Conservation (phyloP, 2,797 vertebrate genomes). For the Rhadinocentrus ornatus region DNA sequence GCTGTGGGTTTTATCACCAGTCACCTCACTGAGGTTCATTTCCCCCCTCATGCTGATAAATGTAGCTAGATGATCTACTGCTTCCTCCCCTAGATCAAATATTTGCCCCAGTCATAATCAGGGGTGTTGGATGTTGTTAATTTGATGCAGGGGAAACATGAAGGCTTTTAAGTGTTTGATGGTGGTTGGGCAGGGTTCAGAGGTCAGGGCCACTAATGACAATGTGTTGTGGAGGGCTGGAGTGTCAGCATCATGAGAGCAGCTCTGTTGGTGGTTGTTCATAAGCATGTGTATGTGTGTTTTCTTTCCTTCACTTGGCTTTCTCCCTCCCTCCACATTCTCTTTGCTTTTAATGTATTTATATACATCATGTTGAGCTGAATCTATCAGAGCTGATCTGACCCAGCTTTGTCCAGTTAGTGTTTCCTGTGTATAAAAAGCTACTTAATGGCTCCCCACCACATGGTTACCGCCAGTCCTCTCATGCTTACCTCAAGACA, state of each 20-base stretch:
- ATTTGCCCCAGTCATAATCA: slow-evolving; percentile 73
- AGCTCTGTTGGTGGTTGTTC: slow-evolving; percentile 69
- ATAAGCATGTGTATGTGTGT: slow-evolving; percentile 21
- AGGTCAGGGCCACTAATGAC: slow-evolving; percentile 79
- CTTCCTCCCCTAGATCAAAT: slow-evolving; percentile 80
- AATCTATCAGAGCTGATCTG: slow-evolving; percentile 65
- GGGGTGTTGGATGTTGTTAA: slow-evolving; percentile 77
- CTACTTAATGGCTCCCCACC: slow-evolving; percentile 69
- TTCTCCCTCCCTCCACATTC: slow-evolving; percentile 12
- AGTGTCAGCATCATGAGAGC: slow-evolving; percentile 58
- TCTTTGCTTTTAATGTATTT: slow-evolving; percentile 57
- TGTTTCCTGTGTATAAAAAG: slow-evolving; percentile 76
- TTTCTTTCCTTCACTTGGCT: not conserved
- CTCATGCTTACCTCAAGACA: slow-evolving; percentile 32
- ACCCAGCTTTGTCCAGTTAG: slow-evolving; percentile 75
- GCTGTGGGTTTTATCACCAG: slow-evolving; percentile 68
- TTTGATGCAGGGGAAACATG: slow-evolving; percentile 75
- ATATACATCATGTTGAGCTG: slow-evolving; percentile 65
- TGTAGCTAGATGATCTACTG: slow-evolving; percentile 75
- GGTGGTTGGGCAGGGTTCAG: slow-evolving; percentile 75
- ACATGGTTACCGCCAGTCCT: slow-evolving; percentile 63
- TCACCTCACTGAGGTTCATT: slow-evolving; percentile 71
- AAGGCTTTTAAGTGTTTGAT: slow-evolving; percentile 74
- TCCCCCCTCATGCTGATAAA: slow-evolving; percentile 74
- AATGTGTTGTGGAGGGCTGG: slow-evolving; percentile 72